Percentiles rank a stretch among this genome's conserved stretches.
Conservation (phyloP, 2,113 vertebrate species). For the Coreoperca whiteheadi region DNA sequence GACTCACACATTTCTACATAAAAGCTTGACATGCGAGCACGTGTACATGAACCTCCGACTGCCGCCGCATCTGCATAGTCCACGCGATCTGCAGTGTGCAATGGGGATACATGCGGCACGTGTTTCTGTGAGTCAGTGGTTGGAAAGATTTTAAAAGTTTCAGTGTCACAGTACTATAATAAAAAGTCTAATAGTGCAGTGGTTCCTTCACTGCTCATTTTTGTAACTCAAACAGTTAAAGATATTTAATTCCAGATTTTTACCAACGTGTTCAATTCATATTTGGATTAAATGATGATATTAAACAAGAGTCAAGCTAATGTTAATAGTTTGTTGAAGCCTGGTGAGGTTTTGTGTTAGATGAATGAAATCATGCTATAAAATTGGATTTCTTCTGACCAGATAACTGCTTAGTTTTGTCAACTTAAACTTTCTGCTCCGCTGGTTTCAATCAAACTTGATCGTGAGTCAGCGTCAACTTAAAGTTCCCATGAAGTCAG, state of each 20-base stretch:
- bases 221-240: neutral
- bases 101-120: too few species aligned
- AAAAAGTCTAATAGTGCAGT: neutral
- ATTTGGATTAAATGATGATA: constrained; percentile 13
- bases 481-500: too few species aligned
- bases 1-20: too few species aligned
- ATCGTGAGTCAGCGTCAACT: neutral
- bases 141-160: too few species aligned
- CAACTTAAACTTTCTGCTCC: neutral
- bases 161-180: too few species aligned
- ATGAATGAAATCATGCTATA: too few species aligned
- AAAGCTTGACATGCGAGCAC: too few species aligned
- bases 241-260: neutral
- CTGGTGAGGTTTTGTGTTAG: neutral
- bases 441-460: neutral
- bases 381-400: neutral
- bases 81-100: too few species aligned
- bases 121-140: too few species aligned
- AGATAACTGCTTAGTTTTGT: neutral
- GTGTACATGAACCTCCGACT: too few species aligned
- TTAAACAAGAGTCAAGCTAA: neutral
- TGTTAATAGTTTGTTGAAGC: neutral
- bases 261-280: neutral
- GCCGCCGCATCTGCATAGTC: too few species aligned
- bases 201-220: neutral